phyloP scores from a whole-genome alignment of 2,797 vertebrate genomes.

The Acanthurus tractus region DNA sequence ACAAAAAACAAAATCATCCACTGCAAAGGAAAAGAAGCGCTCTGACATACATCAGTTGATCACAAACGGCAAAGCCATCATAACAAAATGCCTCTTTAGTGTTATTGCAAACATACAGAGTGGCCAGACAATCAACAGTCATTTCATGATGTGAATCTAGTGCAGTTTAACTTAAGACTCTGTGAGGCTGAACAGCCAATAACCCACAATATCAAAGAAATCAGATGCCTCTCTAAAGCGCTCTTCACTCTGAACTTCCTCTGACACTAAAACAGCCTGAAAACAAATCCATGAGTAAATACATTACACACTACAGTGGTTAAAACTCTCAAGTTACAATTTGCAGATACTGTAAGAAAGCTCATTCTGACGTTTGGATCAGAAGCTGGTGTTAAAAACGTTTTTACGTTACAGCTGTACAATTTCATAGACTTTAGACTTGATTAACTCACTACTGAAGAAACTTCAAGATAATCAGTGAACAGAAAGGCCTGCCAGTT shows the following conservation, averaged over 20 bases:
- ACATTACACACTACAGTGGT: slow-evolving; percentile 6
- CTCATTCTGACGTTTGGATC: slow-evolving; percentile 42
- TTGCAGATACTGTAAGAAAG: slow-evolving; percentile 29
- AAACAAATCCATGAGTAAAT: slow-evolving; percentile 19
- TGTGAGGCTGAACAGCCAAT: slow-evolving; percentile 7
- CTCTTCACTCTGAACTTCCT: slow-evolving; percentile 13
- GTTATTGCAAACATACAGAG: slow-evolving; percentile 45
- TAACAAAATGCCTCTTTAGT: slow-evolving; percentile 36
- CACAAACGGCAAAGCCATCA: slow-evolving; percentile 21
- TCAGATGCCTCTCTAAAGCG: slow-evolving; percentile 11
- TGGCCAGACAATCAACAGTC: slow-evolving; percentile 31
- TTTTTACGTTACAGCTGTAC: slow-evolving; percentile 48
- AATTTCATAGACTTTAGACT: slow-evolving; percentile 25
- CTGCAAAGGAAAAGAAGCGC: slow-evolving; percentile 42
- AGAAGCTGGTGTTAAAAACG: slow-evolving; percentile 78
- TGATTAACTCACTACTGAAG: slow-evolving; percentile 17
- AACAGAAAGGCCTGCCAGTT: slow-evolving; percentile 54
- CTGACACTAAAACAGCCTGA: slow-evolving; percentile 8
- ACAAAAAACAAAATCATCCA: slow-evolving; percentile 8
- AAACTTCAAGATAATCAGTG: slow-evolving; percentile 35
- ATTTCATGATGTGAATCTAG: slow-evolving; percentile 26
- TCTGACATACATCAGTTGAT: slow-evolving; percentile 19
- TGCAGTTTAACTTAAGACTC: slow-evolving; percentile 13
- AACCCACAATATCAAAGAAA: slow-evolving; percentile 24
- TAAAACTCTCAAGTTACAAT: slow-evolving; percentile 41